Percentiles rank a stretch among this genome's conserved stretches.
These are phyloP conservation scores for Ailurus styani DNA, from an alignment of 2,113 vertebrate genomes.

Conservation along the genomic window DNA sequence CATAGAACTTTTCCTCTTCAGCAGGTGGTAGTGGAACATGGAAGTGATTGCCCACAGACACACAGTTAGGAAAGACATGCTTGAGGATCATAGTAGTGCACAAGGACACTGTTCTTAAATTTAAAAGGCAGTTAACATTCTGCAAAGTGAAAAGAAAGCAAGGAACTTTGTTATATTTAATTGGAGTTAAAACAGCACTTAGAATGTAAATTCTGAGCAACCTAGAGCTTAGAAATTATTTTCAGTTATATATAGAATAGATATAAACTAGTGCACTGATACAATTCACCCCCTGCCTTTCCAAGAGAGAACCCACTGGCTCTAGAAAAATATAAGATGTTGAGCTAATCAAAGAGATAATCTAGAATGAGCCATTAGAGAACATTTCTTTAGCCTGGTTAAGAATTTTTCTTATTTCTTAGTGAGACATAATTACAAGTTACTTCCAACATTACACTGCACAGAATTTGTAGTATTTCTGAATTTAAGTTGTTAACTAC, in stretches of 20 bases:
- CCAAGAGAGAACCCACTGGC: background rate
- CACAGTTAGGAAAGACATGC: background rate
- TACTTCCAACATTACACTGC: background rate
- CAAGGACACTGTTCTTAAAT: background rate
- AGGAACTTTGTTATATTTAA: background rate
- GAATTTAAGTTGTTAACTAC: background rate
- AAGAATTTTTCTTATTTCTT: background rate
- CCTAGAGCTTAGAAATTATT: background rate
- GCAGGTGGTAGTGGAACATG: background rate
- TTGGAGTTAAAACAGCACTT: background rate
- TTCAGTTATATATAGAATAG: background rate
- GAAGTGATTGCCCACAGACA: background rate
- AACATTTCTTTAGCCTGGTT: background rate
- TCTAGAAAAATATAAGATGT: background rate
- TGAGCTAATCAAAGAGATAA: constrained; percentile 12
- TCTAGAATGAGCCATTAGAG: background rate
- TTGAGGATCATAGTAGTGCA: background rate
- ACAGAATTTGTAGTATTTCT: background rate
- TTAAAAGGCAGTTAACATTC: background rate
- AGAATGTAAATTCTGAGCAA: background rate
- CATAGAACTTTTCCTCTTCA: background rate
- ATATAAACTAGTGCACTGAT: background rate
- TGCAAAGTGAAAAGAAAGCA: background rate
- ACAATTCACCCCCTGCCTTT: background rate
- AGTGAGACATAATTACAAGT: background rate